Percentiles rank a stretch among this genome's conserved stretches.
These are phyloP conservation scores for Chelonus formosanus DNA, from an alignment of 2,888 invertebrate species.

Conservation along the genomic window DNA sequence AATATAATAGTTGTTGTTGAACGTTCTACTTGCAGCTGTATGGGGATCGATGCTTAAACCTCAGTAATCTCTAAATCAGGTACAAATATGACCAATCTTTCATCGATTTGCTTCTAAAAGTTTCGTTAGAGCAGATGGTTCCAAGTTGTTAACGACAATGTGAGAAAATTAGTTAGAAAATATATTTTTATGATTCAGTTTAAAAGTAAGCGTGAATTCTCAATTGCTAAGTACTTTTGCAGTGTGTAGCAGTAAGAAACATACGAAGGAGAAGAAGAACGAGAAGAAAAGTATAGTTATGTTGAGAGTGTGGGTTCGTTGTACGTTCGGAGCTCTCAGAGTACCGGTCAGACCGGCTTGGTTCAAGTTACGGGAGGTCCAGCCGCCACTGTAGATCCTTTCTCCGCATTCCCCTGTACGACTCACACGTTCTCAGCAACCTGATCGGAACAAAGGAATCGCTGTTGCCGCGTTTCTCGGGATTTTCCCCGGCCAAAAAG, in stretches of 20 bases:
- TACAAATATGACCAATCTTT: no score
- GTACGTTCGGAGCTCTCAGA: constrained; percentile 32
- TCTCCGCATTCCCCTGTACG: not conserved
- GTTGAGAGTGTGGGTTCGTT: constrained; percentile 39
- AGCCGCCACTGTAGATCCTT: constrained; percentile 15
- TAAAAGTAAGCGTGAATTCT: not conserved
- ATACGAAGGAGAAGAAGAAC: constrained; percentile 11
- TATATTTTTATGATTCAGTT: no score
- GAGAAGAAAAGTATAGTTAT: constrained; percentile 14
- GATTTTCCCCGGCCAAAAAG: constrained; percentile 11
- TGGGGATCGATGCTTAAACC: not conserved
- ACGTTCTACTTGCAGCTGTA: constrained; percentile 1
- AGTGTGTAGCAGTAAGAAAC: constrained; percentile 14
- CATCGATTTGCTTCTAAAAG: no score
- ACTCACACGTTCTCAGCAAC: constrained; percentile 29
- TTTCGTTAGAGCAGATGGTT: no score
- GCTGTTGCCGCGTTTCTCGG: constrained; percentile 31
- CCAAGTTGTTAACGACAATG: no score
- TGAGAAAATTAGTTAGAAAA: no score
- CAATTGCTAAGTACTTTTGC: not conserved
- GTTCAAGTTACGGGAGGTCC: constrained; percentile 53
- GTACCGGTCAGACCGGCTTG: constrained; percentile 58
- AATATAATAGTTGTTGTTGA: constrained; percentile 3
- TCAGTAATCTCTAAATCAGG: no score
- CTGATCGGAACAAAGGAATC: constrained; percentile 48